Evolutionary conservation across 2,113 vertebrate species (phyloP), one percentile per base, ranked within the genome.

Genomic region (Lethenteron reissneri): DNA sequence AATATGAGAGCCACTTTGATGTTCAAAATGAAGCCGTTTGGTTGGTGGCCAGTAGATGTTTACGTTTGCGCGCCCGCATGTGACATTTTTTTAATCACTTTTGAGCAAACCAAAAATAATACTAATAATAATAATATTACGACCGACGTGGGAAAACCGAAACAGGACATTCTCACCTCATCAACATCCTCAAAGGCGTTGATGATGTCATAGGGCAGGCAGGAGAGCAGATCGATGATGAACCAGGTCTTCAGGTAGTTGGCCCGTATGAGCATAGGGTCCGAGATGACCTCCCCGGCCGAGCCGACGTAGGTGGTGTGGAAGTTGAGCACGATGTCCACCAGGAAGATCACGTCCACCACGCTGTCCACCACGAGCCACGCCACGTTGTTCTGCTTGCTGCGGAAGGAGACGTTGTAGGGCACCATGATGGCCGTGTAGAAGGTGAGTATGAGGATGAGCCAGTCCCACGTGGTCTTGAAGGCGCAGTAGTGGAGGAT

Each of bases 381-480:
- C 21, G 64, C 64, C 64, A 68, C 21, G 11, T 68, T 68, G 64
- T 68, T 68, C 64, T 68, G 64, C 64, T 68, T 68, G 21, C 64
- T 68, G 9, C 64, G n/a, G 64, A 68, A 68, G 64, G 64, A 68
- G 64, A 68, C 64, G 64, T 68, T 68, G 64, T 68, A 68, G 8
- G 64, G 64, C n/a, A 68, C 64, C 64, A 68, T 68, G 11, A 68
- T 68, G 64, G 64, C 64, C 11, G 64, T 68, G 64, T 68, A 68
- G 64, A 68, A 68, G 25, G 64, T 68, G 64, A 68, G 64, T 10
- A 68, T 68, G 25, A 68, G 64, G 25, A 68, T 68, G 64, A 68
- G 64, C 64, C 64, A 68, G 64, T 68, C 64, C 64, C 64, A 68
- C 64, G 64, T 68, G 64, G 64, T 68, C 64, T 68, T 68, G 64